phyloP scores from a whole-genome alignment of 2,797 vertebrate species.

The Melanotaenia nigrans region DNA sequence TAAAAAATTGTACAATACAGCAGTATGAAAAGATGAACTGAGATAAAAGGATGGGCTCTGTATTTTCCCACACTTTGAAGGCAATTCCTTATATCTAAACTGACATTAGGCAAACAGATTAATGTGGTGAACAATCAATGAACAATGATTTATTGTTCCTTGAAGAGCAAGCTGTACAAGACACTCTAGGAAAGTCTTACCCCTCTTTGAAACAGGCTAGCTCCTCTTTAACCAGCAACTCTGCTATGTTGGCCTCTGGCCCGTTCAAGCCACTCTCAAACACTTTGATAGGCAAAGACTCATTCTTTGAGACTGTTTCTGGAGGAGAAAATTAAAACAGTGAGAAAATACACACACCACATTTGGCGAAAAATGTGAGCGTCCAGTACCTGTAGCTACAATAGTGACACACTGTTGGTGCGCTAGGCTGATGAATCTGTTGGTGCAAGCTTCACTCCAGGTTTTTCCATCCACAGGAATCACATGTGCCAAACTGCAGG shows the following conservation, averaged over 20 bases:
- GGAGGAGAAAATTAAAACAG: not conserved
- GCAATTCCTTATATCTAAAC: too few species aligned
- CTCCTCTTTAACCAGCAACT: conserved; percentile 71
- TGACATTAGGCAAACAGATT: too few species aligned
- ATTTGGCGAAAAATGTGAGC: not conserved
- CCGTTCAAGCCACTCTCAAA: conserved; percentile 46
- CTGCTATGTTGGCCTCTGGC: conserved; percentile 49
- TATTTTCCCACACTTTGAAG: too few species aligned
- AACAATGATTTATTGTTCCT: too few species aligned
- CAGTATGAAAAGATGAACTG: too few species aligned
- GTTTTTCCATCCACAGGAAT: conserved; percentile 73
- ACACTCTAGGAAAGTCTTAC: conserved; percentile 48
- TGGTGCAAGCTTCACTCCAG: conserved; percentile 84
- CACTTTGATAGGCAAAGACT: conserved; percentile 66
- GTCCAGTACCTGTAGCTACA: conserved; percentile 63
- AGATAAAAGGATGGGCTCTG: too few species aligned
- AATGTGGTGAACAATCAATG: too few species aligned
- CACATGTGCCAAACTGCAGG: conserved; percentile 86
- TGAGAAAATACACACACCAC: not conserved
- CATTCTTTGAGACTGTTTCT: conserved; percentile 16
- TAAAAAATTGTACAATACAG: too few species aligned
- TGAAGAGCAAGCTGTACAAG: not conserved
- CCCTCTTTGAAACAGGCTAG: conserved; percentile 61
- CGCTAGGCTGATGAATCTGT: conserved; percentile 85
- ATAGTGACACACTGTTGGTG: conserved; percentile 82